Conservation (phyloP, 2,113 vertebrate genomes). For the Struthio camelus region DNA sequence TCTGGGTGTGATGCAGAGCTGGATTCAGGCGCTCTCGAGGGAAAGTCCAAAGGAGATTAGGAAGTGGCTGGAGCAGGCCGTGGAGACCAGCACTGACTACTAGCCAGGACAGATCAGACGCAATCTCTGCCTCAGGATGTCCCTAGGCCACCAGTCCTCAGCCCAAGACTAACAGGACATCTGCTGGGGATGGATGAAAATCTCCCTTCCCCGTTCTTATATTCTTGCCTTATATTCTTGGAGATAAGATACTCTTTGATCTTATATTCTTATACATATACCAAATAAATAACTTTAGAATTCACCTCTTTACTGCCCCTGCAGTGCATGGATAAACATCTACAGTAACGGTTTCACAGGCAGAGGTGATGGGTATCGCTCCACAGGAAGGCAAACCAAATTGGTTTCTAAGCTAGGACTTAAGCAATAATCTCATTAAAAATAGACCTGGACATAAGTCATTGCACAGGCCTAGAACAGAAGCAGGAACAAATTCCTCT, state of each 20-base stretch:
- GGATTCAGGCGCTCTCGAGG: background rate
- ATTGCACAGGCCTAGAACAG: background rate
- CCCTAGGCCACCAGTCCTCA: background rate
- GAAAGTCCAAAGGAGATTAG: background rate
- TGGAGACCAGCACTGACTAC: background rate
- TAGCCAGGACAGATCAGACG: background rate
- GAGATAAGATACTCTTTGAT: background rate
- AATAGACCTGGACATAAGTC: background rate
- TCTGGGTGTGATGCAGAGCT: background rate
- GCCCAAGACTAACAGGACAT: background rate
- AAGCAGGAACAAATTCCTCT: background rate
- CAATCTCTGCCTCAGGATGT: background rate
- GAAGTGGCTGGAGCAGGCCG: background rate
- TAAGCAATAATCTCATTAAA: background rate
- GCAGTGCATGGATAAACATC: accelerated
- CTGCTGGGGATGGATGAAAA: background rate
- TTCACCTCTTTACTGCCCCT: background rate
- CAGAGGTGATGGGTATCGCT: too few relatives aligned
- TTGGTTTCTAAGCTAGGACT: background rate
- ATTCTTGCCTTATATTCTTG: background rate
- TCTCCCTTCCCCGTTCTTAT: background rate
- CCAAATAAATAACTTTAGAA: accelerated
- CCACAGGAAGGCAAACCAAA: too few relatives aligned
- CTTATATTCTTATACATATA: background rate
- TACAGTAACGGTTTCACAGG: accelerated